Evolutionary conservation across 2,797 vertebrate genomes (phyloP).

Genomic region (Vultur gryphus): DNA sequence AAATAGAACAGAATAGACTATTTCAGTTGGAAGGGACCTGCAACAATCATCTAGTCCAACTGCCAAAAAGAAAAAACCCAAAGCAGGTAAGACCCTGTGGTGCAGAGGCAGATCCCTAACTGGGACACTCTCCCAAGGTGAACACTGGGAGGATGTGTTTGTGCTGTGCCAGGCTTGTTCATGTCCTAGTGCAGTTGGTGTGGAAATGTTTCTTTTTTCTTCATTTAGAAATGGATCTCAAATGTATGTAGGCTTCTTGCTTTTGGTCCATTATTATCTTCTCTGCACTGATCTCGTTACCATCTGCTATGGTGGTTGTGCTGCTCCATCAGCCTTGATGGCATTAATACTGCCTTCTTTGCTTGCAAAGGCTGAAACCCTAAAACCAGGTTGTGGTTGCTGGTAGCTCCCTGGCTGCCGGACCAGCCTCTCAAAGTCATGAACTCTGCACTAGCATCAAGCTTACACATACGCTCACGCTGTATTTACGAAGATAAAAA

Average conservation of each 20-base stretch:
- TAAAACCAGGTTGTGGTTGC: not conserved
- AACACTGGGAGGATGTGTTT: accelerated
- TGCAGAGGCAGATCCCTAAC: not conserved
- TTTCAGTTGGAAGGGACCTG: not conserved
- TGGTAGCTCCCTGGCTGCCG: not conserved
- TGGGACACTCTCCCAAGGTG: not conserved
- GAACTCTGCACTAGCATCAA: not conserved
- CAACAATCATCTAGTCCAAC: no score
- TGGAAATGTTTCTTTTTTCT: not conserved
- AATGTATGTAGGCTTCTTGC: not conserved
- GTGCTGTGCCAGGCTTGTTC: not conserved
- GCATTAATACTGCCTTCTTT: not conserved
- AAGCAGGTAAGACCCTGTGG: not conserved
- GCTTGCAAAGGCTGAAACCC: not conserved
- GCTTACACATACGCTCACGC: accelerated
- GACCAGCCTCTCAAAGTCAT: not conserved
- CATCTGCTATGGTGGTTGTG: not conserved
- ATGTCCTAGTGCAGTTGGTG: accelerated
- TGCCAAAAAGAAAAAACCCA: not conserved
- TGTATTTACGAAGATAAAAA: not conserved
- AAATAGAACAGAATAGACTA: not conserved
- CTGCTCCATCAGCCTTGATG: not conserved
- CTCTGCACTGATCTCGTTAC: not conserved
- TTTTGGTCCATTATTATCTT: not conserved
- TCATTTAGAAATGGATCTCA: not conserved